These are phyloP conservation scores for Cirrhinus molitorella DNA, from an alignment of 2,797 vertebrate genomes.

Conservation along the genomic window DNA sequence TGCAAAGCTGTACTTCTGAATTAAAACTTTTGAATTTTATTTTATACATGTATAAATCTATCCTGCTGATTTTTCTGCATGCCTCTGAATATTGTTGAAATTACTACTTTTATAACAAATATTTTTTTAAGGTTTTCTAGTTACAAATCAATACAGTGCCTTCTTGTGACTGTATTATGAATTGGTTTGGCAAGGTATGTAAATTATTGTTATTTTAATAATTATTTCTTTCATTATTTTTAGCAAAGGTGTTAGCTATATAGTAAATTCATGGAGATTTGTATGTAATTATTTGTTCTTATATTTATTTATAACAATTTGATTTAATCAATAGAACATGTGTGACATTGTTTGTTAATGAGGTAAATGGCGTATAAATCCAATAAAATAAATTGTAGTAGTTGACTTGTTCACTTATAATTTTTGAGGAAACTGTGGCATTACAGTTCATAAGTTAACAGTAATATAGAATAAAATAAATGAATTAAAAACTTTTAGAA, in stretches of 20 bases:
- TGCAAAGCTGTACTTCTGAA: background rate
- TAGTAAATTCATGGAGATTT: background rate
- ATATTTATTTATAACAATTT: background rate
- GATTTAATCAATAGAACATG: background rate
- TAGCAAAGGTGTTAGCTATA: background rate
- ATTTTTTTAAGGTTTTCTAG: background rate
- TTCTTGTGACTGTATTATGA: background rate
- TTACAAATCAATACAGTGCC: background rate
- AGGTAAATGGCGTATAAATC: background rate
- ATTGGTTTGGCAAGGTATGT: background rate
- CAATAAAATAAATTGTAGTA: background rate
- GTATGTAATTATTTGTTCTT: constrained; percentile 23
- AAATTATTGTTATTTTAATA: background rate
- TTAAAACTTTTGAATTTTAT: background rate
- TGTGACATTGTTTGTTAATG: background rate
- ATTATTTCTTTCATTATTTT: background rate
- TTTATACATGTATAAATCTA: background rate
- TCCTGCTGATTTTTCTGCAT: constrained; percentile 15
- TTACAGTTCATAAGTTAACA: background rate
- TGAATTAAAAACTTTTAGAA: too few relatives aligned
- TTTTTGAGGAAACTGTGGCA: background rate
- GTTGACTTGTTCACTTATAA: background rate
- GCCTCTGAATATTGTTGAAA: background rate
- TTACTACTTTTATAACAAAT: background rate
- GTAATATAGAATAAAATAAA: too few relatives aligned